A percentile compares a stretch with the other conserved stretches of the same genome.
These are phyloP conservation scores for Hydractinia echinata DNA, from an alignment of 30 jellyfish, hydroid and myxozoan species.

Conservation along the genomic window DNA sequence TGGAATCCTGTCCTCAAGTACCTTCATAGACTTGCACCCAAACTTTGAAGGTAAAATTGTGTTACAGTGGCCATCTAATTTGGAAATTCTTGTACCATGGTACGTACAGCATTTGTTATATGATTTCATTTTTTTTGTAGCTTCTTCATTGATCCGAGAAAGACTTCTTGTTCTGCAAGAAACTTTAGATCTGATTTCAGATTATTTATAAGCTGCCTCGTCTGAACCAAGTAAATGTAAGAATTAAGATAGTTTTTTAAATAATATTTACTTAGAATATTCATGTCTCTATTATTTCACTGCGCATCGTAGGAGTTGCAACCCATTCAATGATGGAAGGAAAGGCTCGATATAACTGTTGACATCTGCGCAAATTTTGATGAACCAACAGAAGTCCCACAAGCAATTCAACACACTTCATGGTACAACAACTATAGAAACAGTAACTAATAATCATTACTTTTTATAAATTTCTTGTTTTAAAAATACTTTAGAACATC, in stretches of 20 bases:
- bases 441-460: background rate
- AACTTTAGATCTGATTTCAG: slow-evolving; percentile 44
- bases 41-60: slow-evolving; percentile 67
- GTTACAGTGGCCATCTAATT: background rate
- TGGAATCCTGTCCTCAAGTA: slow-evolving; percentile 80
- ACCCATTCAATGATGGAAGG: slow-evolving; percentile 59
- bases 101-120: background rate
- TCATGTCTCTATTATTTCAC: background rate
- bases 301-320: slow-evolving; percentile 33
- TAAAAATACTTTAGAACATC: background rate
- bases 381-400: slow-evolving; percentile 73
- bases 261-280: background rate
- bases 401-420: slow-evolving; percentile 47
- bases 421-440: slow-evolving; percentile 3
- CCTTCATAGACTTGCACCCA: slow-evolving; percentile 60
- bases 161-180: slow-evolving; percentile 66
- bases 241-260: background rate
- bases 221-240: slow-evolving; percentile 73
- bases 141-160: slow-evolving; percentile 52
- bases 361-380: slow-evolving; percentile 69
- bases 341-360: slow-evolving; percentile 52
- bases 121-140: slow-evolving; percentile 21
- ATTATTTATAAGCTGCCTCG: slow-evolving; percentile 56
- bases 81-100: background rate
- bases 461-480: background rate